A percentile compares a stretch with the other conserved stretches of the same genome.
phyloP scores from a whole-genome alignment of 2,797 vertebrate genomes.

The Masticophis lateralis region DNA sequence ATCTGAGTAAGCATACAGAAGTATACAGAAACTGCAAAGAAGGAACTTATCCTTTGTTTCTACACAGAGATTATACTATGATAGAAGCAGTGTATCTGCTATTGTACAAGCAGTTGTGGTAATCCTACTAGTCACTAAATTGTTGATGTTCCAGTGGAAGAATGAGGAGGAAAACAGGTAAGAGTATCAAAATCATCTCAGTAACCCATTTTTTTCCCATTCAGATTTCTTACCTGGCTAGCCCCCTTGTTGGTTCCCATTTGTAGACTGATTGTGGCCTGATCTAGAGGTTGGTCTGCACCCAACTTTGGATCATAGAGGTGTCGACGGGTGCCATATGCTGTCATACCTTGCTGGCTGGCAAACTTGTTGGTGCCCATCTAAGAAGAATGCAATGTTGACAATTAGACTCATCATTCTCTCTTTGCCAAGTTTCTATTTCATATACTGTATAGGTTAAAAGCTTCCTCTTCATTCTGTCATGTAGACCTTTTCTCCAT shows the following conservation, averaged over 20 bases:
- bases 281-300: constrained; percentile 87
- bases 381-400: constrained; percentile 58
- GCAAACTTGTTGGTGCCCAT: constrained; percentile 98
- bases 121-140: background rate
- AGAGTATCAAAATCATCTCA: background rate
- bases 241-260: constrained; percentile 98
- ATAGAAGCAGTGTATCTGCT: background rate
- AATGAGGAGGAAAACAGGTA: background rate
- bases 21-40: background rate
- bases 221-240: constrained; percentile 80
- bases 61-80: background rate
- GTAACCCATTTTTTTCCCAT: background rate
- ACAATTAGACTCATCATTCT: background rate
- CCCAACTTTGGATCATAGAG: constrained; percentile 89
- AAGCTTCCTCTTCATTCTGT: background rate
- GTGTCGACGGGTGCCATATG: constrained; percentile 90
- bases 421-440: background rate
- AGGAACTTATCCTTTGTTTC: background rate
- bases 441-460: background rate
- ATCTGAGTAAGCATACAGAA: background rate
- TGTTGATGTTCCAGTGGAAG: background rate
- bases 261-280: constrained; percentile 92
- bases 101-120: background rate
- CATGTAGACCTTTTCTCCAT: background rate
- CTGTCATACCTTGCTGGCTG: constrained; percentile 97